A percentile compares a stretch with the other conserved stretches of the same genome.
Conservation (phyloP, 2,113 vertebrate species). For the Eretmochelys imbricata region DNA sequence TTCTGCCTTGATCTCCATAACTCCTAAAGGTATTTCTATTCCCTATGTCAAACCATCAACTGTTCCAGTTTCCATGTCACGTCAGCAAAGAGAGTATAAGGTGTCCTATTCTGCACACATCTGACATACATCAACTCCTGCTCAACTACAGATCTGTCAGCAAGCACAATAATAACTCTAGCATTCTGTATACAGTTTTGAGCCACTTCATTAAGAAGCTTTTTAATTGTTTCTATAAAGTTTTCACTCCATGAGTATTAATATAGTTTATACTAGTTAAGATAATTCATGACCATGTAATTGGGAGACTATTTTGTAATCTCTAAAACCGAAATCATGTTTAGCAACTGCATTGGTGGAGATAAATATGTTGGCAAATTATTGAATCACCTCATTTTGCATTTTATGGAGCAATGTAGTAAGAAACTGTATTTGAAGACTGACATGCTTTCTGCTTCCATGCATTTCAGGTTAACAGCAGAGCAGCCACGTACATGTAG, state of each 20-base stretch:
- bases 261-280: background rate
- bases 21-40: constrained; percentile 43
- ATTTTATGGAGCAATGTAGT: background rate
- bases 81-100: constrained; percentile 27
- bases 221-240: constrained; percentile 11
- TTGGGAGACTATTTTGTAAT: background rate
- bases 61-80: constrained; percentile 46
- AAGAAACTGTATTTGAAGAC: background rate
- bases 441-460: background rate
- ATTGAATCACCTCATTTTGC: background rate
- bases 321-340: background rate
- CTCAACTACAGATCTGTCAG: background rate
- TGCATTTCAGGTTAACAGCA: background rate
- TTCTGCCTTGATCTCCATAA: constrained; percentile 49
- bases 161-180: background rate
- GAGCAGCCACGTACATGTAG: background rate
- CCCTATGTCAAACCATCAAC: constrained; percentile 23
- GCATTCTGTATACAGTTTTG: background rate
- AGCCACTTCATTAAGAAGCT: background rate
- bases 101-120: background rate
- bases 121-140: background rate
- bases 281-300: background rate
- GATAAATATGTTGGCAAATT: background rate
- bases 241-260: background rate
- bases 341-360: background rate